These are phyloP conservation scores for Pinna nobilis DNA, from an alignment of 1,140 invertebrate genomes.

Conservation along the genomic window DNA sequence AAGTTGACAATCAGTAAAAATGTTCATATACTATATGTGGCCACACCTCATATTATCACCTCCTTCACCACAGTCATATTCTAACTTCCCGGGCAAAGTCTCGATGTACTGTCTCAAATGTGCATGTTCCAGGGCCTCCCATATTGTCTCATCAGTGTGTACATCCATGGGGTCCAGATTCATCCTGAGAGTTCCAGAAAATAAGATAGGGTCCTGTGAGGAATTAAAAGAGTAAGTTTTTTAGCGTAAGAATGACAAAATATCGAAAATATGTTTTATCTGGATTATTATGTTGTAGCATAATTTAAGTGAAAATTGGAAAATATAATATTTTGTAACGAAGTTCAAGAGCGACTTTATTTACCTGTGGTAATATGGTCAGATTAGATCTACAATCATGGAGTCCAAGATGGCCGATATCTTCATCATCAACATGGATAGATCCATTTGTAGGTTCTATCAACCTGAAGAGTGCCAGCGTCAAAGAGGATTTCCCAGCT, in stretches of 20 bases:
- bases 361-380: slow-evolving; percentile 91
- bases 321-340: no score
- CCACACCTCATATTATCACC: slow-evolving; percentile 71
- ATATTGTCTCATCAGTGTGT: slow-evolving; percentile 76
- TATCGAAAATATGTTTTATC: slow-evolving; percentile 16
- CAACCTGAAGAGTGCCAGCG: slow-evolving; percentile 77
- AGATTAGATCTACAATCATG: slow-evolving; percentile 84
- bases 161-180: slow-evolving; percentile 81
- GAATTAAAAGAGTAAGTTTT: slow-evolving; percentile 39
- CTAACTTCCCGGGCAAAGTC: slow-evolving; percentile 45
- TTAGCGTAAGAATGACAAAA: no score
- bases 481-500: slow-evolving; percentile 77
- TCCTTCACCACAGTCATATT: slow-evolving; percentile 64
- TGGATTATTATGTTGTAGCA: no score
- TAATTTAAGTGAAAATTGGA: no score
- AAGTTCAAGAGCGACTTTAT: not conserved
- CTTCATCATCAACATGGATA: slow-evolving; percentile 91
- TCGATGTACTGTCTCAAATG: slow-evolving; percentile 66
- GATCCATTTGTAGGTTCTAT: slow-evolving; percentile 81
- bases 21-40: no score
- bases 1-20: no score
- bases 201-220: slow-evolving; percentile 74
- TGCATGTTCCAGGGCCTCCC: slow-evolving; percentile 57
- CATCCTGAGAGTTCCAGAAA: slow-evolving; percentile 72
- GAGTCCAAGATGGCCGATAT: slow-evolving; percentile 76